These are phyloP conservation scores for Sussaba pulchella DNA, from an alignment of 2,888 invertebrate species.

Conservation along the genomic window DNA sequence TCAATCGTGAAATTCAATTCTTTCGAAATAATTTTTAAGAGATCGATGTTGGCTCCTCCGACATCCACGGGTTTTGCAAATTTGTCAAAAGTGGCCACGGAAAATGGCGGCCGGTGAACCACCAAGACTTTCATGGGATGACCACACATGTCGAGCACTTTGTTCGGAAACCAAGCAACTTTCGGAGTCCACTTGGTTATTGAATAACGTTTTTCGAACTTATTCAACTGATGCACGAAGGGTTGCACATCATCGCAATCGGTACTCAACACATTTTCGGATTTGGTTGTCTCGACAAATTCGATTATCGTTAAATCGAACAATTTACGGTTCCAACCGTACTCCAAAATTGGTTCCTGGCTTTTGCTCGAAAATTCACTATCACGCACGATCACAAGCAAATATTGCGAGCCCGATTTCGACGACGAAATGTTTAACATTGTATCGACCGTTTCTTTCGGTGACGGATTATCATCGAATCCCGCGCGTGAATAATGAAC, in stretches of 20 bases:
- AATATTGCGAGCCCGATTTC: conserved; percentile 39
- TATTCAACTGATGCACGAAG: conserved; percentile 65
- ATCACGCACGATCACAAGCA: conserved; percentile 53
- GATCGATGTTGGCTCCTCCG: conserved; percentile 41
- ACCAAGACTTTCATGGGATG: conserved; percentile 60
- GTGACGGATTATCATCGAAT: neutral
- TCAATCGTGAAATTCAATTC: conserved; percentile 67
- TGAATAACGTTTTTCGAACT: conserved; percentile 51
- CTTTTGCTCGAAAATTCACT: conserved; percentile 2
- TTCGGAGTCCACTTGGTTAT: conserved; percentile 29
- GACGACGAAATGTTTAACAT: conserved; percentile 37
- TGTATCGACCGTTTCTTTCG: conserved; percentile 21
- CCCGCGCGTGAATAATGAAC: conserved; percentile 11
- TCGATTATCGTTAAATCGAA: conserved; percentile 65
- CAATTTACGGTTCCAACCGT: conserved; percentile 62
- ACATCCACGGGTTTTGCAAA: neutral
- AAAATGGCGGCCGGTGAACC: conserved; percentile 33
- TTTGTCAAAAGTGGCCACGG: conserved; percentile 23
- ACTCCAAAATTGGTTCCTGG: conserved; percentile 47
- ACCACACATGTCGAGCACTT: conserved; percentile 67
- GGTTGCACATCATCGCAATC: neutral
- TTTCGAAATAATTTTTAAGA: conserved; percentile 15
- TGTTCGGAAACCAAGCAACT: conserved; percentile 67
- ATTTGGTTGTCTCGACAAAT: conserved; percentile 15
- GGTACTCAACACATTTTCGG: neutral